Base-by-base conservation (phyloP, 2,797 vertebrate species). In the Ctenosaura bakeri region DNA sequence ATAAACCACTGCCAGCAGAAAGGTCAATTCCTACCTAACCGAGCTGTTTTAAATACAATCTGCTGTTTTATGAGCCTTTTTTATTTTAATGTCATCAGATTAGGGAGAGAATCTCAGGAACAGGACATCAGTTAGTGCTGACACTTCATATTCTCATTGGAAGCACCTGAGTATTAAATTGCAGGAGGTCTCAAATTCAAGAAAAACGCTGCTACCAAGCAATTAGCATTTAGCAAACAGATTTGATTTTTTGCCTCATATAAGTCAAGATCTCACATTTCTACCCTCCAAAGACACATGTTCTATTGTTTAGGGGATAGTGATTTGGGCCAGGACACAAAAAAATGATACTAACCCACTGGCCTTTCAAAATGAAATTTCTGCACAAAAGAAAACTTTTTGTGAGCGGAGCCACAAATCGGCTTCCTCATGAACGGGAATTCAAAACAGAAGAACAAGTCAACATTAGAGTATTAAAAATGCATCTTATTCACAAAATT, bases 21-120 rank as follows among this genome's bases (percentile, higher is more conserved):
- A 86, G 66, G 76, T 89, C 71, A 77, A 16, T 22, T 66, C 85
- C 56, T 83, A 22, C 46, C n/a, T 74, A 82, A 90, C 14, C 14
- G 78, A 83, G 69, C 89, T 66, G 56, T 82, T 86, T 86, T 52
- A 90, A 90, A 90, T 54, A 26, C 56, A 82, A 64, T 83, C 42
- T 83, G 69, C 69, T 87, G 85, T 35, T 90, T 90, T 87, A 90
- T 87, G 85, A 66, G 69, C 85, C 69, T 83, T 86, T 90, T 73
- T 42, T 76, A 46, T 74, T 81, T 32, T 81, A 82, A 81, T 52
- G 78, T 87, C 85, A 86, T 62, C 54, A 76, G 84, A 86, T 86
- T 52, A 82, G 22, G 89, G 52, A 90, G 54, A 82, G 32, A 12
- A 52, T 74, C 56, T 5, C 78, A 52, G 56, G 29, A 89, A 14